Base-by-base conservation (phyloP, 2,113 vertebrate species). In the Myxocyprinus asiaticus region DNA sequence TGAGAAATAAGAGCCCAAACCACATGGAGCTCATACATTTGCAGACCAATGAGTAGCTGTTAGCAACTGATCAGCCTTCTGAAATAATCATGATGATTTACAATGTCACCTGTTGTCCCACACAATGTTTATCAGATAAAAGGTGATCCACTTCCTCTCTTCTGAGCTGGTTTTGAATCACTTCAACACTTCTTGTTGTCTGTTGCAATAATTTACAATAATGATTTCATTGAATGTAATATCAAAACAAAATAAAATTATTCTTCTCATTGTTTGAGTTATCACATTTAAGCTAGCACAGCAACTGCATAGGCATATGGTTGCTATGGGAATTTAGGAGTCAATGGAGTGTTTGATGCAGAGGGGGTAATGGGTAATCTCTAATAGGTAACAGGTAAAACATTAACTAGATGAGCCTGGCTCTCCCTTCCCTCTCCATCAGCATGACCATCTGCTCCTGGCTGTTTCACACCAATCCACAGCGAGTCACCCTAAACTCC, bases 381-480 rank as follows among this genome's bases (percentile, higher is more conserved):
- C 76, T 81, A 81, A 83, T 85, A 77, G 78, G 45, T 64, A 67
- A 82, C 56, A 12, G 71, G 82, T 85, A 78, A 85, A 85, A 82
- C 67, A 85, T 85, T 85, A 85, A 85, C 84, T 74, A 75, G n/a
- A 58, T 17, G 45, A 67, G 53, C 48, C 43, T 51, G 50, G 69
- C 10, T 77, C 50, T 74, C 42, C 47, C 53, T 68, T 79, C n/a
- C 66, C 63, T 83, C 79, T 62, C 81, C 62, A 78, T 58, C 70
- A 58, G 59, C n/a, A 71, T 33, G 71, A 45, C 79, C 84, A 83
- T 81, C 84, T 85, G 81, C 58, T 66, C 71, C 42, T 48, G 61
- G 59, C 66, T 78, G 61, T 76, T 69, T 65, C 22, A 33, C 22
- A 33, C 3, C 22, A 33, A 33, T 33, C 22, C 44, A 66, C 15